phyloP scores from a whole-genome alignment of 2,797 vertebrate species.

The Alosa sapidissima region DNA sequence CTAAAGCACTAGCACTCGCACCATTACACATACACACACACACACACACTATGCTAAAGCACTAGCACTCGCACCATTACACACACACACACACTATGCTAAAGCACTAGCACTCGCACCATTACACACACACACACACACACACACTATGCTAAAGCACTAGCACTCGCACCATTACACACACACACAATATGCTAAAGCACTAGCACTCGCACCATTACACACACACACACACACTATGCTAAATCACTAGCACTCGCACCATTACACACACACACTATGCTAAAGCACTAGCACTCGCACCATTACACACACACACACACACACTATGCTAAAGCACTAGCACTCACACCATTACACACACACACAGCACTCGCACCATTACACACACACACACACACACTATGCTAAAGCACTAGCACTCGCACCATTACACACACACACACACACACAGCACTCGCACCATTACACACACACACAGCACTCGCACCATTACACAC shows the following conservation, averaged over 20 bases:
- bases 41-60: no score
- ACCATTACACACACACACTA: not conserved
- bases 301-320: not conserved
- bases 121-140: not conserved
- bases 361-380: no score
- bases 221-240: no score
- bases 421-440: no score
- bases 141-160: conserved; percentile 6
- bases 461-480: not conserved
- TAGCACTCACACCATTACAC: not conserved
- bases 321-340: conserved; percentile 5
- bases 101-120: not conserved
- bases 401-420: no score
- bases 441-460: not conserved
- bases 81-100: no score
- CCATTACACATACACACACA: no score
- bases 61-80: no score
- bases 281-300: not conserved
- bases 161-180: not conserved
- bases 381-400: no score
- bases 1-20: no score
- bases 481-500: no score
- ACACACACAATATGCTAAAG: not conserved
- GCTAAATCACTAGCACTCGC: not conserved
- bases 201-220: not conserved